phyloP scores from a whole-genome alignment of 2,113 vertebrate genomes.

The Todiramphus chloris region DNA sequence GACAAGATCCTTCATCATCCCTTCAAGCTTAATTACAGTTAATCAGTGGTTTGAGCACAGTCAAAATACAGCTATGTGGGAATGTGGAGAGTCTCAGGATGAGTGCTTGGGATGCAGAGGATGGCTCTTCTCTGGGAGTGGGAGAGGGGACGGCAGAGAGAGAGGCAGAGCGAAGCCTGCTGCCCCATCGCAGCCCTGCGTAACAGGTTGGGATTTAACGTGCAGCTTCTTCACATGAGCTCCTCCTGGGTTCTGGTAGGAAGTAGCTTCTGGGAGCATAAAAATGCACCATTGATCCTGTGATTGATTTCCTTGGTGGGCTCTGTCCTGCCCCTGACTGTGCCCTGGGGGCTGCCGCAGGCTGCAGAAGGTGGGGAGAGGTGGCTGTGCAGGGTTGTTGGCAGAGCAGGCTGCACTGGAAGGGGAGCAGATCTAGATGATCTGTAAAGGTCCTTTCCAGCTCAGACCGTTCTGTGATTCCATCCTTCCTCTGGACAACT shows the following conservation, averaged over 20 bases:
- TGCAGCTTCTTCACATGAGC: fast-evolving
- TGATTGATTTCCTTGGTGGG: neutral
- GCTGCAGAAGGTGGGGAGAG: fast-evolving
- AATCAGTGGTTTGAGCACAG: slow-evolving; percentile 57
- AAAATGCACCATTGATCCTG: neutral
- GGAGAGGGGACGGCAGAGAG: neutral
- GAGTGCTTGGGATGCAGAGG: slow-evolving; percentile 19
- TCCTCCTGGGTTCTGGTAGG: neutral
- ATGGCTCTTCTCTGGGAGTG: slow-evolving; percentile 18
- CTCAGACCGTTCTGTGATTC: neutral
- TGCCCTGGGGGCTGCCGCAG: neutral
- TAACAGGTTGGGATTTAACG: fast-evolving
- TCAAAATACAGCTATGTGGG: slow-evolving; percentile 40
- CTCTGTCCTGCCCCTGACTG: neutral
- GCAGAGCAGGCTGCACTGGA: neutral
- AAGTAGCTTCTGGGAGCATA: neutral
- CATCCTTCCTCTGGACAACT: neutral
- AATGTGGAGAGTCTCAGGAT: slow-evolving; percentile 28
- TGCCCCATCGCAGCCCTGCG: neutral
- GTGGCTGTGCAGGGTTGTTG: neutral
- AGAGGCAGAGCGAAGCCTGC: neutral
- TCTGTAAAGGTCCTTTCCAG: neutral
- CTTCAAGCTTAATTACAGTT: slow-evolving; percentile 58
- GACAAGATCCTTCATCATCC: slow-evolving; percentile 59
- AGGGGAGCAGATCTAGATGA: neutral